phyloP scores from a whole-genome alignment of 2,113 vertebrate species.

The Sitta europaea region DNA sequence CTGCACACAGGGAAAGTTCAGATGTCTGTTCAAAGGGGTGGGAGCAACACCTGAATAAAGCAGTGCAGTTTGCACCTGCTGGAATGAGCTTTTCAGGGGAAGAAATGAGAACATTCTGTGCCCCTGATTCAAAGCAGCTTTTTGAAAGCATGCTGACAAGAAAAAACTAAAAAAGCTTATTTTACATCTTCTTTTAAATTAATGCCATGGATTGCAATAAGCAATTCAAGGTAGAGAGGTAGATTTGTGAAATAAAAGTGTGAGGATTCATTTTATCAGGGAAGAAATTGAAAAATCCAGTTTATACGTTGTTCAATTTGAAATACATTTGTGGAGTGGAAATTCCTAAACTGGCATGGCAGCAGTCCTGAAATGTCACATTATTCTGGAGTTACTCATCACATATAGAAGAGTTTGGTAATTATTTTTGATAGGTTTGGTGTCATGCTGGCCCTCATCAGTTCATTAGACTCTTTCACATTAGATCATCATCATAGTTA shows the following conservation, averaged over 20 bases:
- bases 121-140: neutral
- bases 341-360: neutral
- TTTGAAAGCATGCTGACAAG: neutral
- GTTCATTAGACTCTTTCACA: neutral
- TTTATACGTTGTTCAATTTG: neutral
- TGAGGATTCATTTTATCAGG: neutral
- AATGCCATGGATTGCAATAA: neutral
- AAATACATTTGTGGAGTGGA: neutral
- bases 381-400: neutral
- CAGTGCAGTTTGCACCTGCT: neutral
- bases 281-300: neutral
- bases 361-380: neutral
- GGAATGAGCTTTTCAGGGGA: neutral
- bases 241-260: neutral
- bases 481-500: neutral
- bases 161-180: neutral
- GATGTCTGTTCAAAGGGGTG: neutral
- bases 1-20: neutral
- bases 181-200: neutral
- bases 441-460: neutral
- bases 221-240: neutral
- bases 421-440: neutral
- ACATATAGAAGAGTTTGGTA: neutral
- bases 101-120: neutral
- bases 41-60: neutral